A percentile compares a stretch with the other conserved stretches of the same genome.
Evolutionary conservation across 2,113 vertebrate species (phyloP).

Genomic region (Tragelaphus imberbis): DNA sequence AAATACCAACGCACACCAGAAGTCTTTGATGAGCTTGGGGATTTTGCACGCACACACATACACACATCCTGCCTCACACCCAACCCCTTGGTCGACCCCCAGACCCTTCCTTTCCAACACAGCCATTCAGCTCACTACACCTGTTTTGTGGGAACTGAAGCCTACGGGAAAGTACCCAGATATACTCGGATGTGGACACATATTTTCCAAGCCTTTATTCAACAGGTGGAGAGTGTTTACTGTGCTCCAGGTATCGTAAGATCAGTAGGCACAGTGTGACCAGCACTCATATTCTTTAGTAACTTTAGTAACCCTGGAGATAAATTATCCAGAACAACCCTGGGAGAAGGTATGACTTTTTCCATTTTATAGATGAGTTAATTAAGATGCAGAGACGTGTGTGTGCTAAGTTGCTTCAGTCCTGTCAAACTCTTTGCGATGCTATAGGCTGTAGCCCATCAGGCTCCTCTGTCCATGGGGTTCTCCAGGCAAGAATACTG

Average conservation of each 20-base stretch:
- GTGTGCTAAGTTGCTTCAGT: not conserved
- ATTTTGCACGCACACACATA: slow-evolving; percentile 15
- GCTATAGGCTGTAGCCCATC: accelerated
- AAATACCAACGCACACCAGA: slow-evolving; percentile 55
- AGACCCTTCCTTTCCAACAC: not conserved
- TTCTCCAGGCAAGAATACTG: not conserved
- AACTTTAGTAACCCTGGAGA: not conserved
- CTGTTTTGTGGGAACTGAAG: not conserved
- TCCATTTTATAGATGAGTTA: not conserved
- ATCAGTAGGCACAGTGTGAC: not conserved
- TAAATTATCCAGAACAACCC: not conserved
- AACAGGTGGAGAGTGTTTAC: not conserved
- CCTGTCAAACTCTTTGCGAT: not conserved
- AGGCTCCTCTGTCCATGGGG: not conserved
- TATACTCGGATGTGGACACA: not conserved
- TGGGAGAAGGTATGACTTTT: not conserved
- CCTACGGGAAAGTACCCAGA: not conserved
- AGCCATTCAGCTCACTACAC: not conserved
- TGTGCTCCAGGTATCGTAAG: too few species aligned
- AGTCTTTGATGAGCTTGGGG: slow-evolving; percentile 37
- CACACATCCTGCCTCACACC: not conserved
- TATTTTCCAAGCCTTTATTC: not conserved
- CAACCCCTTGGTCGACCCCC: not conserved
- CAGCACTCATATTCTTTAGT: not conserved
- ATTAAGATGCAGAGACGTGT: not conserved